These are phyloP conservation scores for Tetropium fuscum DNA, from an alignment of 2,888 invertebrate species.

Conservation along the genomic window DNA sequence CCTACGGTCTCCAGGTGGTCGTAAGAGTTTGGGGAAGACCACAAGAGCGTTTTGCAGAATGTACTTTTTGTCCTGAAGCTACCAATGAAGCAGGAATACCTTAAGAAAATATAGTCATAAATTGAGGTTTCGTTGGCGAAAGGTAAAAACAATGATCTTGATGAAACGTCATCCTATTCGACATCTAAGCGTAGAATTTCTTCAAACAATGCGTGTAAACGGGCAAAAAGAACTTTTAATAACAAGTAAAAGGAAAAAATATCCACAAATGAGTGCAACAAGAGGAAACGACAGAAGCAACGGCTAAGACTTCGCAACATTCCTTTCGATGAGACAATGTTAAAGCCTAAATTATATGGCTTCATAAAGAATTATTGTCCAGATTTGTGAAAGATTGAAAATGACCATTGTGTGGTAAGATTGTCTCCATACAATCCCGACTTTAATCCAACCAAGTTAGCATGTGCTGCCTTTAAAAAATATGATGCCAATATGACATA, in stretches of 20 bases:
- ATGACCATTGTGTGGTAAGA: neutral
- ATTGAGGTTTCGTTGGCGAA: too few species aligned
- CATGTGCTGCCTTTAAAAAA: neutral
- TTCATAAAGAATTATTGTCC: slow-evolving; percentile 27
- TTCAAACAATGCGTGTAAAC: too few species aligned
- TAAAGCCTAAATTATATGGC: slow-evolving; percentile 31
- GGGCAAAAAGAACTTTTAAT: too few species aligned
- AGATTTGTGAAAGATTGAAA: slow-evolving; percentile 6
- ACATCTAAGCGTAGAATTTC: too few species aligned
- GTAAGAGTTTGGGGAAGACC: too few species aligned
- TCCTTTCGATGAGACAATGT: slow-evolving; percentile 26
- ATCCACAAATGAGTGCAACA: slow-evolving; percentile 5
- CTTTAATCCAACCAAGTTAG: slow-evolving; percentile 4
- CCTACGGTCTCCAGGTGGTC: too few species aligned
- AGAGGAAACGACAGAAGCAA: slow-evolving; percentile 15
- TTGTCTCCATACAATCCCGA: neutral
- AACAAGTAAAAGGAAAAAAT: slow-evolving; percentile 32
- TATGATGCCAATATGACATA: neutral
- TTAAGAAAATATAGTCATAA: too few species aligned
- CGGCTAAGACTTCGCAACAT: slow-evolving; percentile 27
- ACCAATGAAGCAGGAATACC: too few species aligned
- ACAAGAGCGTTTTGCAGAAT: too few species aligned
- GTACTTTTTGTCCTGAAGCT: too few species aligned
- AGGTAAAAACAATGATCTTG: too few species aligned
- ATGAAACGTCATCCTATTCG: too few species aligned